Percentiles rank a stretch among this genome's conserved stretches.
Conservation (phyloP, 2,888 invertebrate genomes). For the Synergus japonicus region DNA sequence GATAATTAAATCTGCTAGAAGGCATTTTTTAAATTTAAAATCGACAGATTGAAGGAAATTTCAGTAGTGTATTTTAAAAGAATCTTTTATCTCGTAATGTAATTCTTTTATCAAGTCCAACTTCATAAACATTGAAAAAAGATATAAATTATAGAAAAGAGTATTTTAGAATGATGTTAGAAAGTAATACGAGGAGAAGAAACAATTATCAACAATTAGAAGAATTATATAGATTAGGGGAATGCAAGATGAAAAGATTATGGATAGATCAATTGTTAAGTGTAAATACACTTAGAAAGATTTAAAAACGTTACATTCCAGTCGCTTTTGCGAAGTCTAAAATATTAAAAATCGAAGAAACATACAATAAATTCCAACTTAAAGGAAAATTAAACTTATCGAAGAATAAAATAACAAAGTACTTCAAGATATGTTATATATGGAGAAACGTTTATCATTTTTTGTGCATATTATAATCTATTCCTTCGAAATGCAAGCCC, state of each 20-base stretch:
- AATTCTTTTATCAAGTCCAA: neutral
- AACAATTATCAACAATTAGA: neutral
- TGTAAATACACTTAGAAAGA: conserved; percentile 18
- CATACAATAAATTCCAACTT: neutral
- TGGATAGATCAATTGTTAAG: conserved; percentile 8
- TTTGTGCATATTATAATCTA: too few relatives aligned
- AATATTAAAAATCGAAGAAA: neutral
- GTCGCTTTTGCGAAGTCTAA: neutral
- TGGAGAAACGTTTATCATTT: neutral
- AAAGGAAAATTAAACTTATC: neutral
- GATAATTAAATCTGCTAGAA: too few relatives aligned
- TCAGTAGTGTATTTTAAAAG: neutral
- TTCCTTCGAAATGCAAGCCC: neutral
- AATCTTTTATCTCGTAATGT: neutral
- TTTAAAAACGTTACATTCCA: conserved; percentile 23
- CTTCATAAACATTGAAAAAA: neutral
- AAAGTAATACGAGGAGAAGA: neutral
- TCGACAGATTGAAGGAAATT: neutral
- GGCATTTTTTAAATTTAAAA: neutral
- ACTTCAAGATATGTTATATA: neutral
- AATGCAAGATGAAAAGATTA: conserved; percentile 5
- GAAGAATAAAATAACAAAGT: neutral
- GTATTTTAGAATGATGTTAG: neutral
- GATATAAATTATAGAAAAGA: neutral
- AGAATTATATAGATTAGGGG: neutral